Conservation (phyloP, 2,888 invertebrate species). For the Diploptera punctata region DNA sequence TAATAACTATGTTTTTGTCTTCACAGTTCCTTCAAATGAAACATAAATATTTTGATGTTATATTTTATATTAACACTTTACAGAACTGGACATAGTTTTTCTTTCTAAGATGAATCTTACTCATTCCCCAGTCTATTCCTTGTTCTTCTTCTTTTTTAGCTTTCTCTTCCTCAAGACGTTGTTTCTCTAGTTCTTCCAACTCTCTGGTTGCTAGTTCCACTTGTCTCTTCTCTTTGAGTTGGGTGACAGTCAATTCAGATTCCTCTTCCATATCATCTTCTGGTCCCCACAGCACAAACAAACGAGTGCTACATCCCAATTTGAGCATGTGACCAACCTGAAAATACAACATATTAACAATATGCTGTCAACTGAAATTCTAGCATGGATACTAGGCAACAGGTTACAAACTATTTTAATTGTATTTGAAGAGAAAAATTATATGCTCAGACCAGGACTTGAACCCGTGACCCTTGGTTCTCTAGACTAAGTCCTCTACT, state of each 20-base stretch:
- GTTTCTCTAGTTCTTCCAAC: conserved; percentile 18
- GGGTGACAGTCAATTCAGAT: conserved; percentile 78
- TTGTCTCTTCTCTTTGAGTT: conserved; percentile 68
- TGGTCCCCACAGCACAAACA: conserved; percentile 85
- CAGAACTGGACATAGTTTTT: no score
- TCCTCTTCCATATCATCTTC: conserved; percentile 86
- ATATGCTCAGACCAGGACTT: no score
- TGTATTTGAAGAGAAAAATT: no score
- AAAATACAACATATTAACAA: conserved; percentile 14
- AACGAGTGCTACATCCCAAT: conserved; percentile 86
- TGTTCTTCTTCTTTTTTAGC: conserved; percentile 65
- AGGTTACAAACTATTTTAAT: no score
- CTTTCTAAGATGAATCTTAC: conserved; percentile 58
- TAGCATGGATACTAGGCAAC: no score
- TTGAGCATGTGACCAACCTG: conserved; percentile 90
- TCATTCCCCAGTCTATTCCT: conserved; percentile 95
- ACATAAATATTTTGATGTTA: no score
- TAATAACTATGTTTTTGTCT: no score
- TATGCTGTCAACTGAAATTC: no score
- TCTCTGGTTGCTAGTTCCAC: conserved; percentile 54
- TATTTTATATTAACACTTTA: no score
- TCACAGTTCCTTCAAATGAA: no score
- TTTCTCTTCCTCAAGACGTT: conserved; percentile 46
- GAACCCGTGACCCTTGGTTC: no score
- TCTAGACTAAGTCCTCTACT: no score